These are phyloP conservation scores for Gymnocypris eckloni DNA, from an alignment of 2,797 vertebrate genomes.

Conservation along the genomic window DNA sequence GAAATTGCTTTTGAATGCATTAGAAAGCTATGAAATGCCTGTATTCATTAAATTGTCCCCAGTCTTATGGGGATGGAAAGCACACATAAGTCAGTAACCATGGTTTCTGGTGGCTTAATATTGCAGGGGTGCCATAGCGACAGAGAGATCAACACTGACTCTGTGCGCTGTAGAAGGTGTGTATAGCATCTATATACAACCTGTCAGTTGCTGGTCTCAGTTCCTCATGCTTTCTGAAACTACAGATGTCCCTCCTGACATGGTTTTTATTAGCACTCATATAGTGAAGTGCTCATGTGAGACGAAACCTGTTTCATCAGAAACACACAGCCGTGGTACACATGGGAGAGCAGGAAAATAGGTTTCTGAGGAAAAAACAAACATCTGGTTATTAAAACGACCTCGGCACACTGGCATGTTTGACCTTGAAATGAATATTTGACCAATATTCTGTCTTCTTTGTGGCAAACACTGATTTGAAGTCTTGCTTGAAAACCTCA, in stretches of 20 bases:
- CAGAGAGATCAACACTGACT: conserved; percentile 39
- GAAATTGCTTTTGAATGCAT: conserved; percentile 35
- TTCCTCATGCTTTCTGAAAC: conserved; percentile 26
- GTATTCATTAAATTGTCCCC: conserved; percentile 32
- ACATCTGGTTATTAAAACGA: conserved; percentile 32
- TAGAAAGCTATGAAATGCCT: conserved; percentile 10
- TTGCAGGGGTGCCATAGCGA: conserved; percentile 57
- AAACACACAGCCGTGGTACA: conserved; percentile 38
- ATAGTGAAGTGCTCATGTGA: conserved; percentile 53
- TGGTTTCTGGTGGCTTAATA: conserved; percentile 57
- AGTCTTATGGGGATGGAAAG: conserved; percentile 26
- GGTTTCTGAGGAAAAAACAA: conserved; percentile 36
- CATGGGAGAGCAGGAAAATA: background rate
- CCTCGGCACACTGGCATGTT: background rate
- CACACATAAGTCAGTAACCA: conserved; percentile 55
- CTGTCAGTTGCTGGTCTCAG: conserved; percentile 49
- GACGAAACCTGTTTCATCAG: conserved; percentile 55
- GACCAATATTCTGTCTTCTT: background rate
- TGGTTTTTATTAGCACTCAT: conserved; percentile 60
- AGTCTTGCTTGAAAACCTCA: background rate
- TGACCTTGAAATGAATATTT: background rate
- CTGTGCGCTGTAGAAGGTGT: conserved; percentile 49
- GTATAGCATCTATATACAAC: conserved; percentile 56
- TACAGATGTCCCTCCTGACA: conserved; percentile 36
- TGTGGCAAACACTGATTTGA: background rate